Percentiles rank a stretch among this genome's conserved stretches.
phyloP scores from a whole-genome alignment of 2,797 vertebrate genomes.

The Halcyon smyrnensis region DNA sequence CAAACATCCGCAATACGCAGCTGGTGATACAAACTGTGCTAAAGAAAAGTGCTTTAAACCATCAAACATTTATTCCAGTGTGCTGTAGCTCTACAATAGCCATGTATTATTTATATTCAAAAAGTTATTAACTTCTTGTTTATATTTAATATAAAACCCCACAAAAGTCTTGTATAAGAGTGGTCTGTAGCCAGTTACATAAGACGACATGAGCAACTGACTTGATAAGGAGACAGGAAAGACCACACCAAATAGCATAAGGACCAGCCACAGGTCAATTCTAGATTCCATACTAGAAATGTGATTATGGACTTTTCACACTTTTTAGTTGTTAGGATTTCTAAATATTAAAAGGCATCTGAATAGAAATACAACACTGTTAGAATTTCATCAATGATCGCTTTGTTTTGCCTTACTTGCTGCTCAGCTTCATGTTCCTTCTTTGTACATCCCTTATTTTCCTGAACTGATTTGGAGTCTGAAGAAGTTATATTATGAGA shows the following conservation, averaged over 20 bases:
- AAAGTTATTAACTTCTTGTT: background rate
- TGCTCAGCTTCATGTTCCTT: constrained; percentile 83
- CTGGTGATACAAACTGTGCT: background rate
- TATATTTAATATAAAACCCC: background rate
- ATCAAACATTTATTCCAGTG: constrained; percentile 33
- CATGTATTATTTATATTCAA: constrained; percentile 1
- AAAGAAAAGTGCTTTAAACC: background rate
- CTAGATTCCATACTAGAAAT: background rate
- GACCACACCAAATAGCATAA: background rate
- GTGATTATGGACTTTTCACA: background rate
- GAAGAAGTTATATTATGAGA: constrained; percentile 82
- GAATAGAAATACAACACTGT: background rate
- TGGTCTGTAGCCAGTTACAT: background rate
- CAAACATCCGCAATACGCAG: background rate
- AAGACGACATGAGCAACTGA: background rate
- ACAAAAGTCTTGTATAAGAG: background rate
- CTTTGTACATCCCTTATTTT: constrained; percentile 70
- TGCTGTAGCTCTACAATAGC: background rate
- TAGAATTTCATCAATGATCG: background rate
- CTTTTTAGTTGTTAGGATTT: background rate
- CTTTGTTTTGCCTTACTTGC: constrained; percentile 80
- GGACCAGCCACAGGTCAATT: background rate
- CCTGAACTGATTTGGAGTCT: constrained; percentile 79
- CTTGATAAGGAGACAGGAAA: background rate
- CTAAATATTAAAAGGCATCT: background rate